A percentile compares a stretch with the other conserved stretches of the same genome.
Conservation (phyloP, 2,888 invertebrate genomes). For the Seladonia tumulorum region DNA sequence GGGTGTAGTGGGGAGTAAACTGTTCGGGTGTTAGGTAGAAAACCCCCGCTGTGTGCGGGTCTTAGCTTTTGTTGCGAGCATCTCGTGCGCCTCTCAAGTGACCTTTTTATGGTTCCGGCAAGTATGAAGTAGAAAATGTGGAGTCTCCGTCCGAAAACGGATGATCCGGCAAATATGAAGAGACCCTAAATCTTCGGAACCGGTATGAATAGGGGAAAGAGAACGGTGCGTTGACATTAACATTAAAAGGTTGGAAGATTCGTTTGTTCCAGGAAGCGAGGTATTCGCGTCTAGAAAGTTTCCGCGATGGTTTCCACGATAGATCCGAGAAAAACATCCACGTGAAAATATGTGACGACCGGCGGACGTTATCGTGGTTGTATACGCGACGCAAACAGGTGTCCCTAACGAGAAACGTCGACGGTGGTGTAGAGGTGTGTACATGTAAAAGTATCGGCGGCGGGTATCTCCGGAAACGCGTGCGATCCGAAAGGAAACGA, state of each 20-base stretch:
- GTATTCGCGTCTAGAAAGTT: not conserved
- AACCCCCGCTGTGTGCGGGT: too few relatives aligned
- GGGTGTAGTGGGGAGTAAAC: too few relatives aligned
- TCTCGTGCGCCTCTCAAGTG: too few relatives aligned
- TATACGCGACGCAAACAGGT: conserved; percentile 36
- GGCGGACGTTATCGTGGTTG: not conserved
- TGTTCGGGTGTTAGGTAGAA: too few relatives aligned
- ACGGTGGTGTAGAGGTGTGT: not conserved
- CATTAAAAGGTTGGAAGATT: not conserved
- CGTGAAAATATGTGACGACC: not conserved
- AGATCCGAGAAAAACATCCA: not conserved
- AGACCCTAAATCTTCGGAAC: not conserved
- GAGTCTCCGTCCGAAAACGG: too few relatives aligned
- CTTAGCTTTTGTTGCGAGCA: too few relatives aligned
- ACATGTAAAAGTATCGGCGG: not conserved
- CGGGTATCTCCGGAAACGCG: conserved; percentile 30
- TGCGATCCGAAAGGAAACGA: conserved; percentile 22
- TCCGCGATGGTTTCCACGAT: not conserved
- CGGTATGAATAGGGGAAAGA: not conserved
- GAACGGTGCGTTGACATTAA: not conserved
- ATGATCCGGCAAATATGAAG: too few relatives aligned
- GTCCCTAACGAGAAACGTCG: conserved; percentile 27
- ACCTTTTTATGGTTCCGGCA: too few relatives aligned
- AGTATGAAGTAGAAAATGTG: too few relatives aligned
- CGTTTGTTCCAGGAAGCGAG: not conserved